These are phyloP conservation scores for Lepisosteus osseus DNA, from an alignment of 2,113 vertebrate genomes.

Conservation along the genomic window DNA sequence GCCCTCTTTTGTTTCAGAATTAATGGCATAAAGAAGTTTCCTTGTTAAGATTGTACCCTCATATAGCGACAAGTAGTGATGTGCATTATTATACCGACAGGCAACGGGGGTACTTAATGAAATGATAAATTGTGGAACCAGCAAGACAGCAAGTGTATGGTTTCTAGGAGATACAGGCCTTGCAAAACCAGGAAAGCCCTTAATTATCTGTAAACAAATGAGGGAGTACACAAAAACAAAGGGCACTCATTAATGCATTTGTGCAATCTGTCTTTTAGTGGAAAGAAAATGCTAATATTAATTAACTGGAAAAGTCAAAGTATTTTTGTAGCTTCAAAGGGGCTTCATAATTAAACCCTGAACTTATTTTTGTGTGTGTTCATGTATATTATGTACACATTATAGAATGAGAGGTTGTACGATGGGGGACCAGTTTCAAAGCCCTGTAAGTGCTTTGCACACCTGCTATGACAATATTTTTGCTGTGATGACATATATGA, in stretches of 20 bases:
- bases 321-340: too few species aligned
- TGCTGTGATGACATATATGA: too few species aligned
- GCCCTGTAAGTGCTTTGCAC: too few species aligned
- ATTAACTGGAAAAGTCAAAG: background rate
- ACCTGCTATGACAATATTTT: too few species aligned
- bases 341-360: too few species aligned
- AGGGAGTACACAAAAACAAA: background rate
- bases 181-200: background rate
- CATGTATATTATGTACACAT: too few species aligned
- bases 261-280: background rate
- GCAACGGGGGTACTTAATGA: slow-evolving; percentile 1
- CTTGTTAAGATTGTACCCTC: background rate
- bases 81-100: too few species aligned
- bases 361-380: too few species aligned
- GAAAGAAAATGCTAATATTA: background rate
- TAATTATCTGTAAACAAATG: slow-evolving; percentile 8
- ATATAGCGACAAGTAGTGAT: background rate
- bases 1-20: too few species aligned
- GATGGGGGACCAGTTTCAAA: too few species aligned
- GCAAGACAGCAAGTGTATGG: slow-evolving; percentile 26
- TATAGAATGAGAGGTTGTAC: too few species aligned
- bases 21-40: background rate
- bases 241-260: too few species aligned
- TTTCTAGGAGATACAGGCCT: slow-evolving; percentile 32
- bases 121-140: background rate